Evolutionary conservation across 2,888 invertebrate genomes (phyloP).

Genomic region (Tenthredo distinguenda): DNA sequence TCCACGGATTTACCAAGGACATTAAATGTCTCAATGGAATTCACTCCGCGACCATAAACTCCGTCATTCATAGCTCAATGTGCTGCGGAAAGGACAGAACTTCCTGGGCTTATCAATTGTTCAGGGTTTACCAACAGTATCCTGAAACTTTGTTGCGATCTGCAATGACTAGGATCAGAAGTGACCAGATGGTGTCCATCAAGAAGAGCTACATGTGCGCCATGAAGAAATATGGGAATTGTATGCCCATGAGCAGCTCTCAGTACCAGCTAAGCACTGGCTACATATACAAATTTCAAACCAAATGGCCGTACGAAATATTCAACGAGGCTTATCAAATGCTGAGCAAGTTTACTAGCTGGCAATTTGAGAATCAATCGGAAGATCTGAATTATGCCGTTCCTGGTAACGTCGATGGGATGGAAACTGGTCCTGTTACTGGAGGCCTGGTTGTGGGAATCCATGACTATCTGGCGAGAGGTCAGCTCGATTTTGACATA

Average conservation of each 20-base stretch:
- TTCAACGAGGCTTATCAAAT: constrained; percentile 75
- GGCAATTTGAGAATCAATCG: constrained; percentile 60
- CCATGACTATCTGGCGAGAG: constrained; percentile 76
- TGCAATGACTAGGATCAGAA: constrained; percentile 82
- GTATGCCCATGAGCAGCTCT: constrained; percentile 78
- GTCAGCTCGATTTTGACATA: constrained; percentile 76
- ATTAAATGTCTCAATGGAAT: constrained; percentile 79
- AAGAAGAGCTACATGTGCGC: constrained; percentile 77
- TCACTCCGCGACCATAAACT: constrained; percentile 80
- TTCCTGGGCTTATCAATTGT: constrained; percentile 84
- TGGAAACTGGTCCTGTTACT: constrained; percentile 76
- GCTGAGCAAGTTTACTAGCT: constrained; percentile 64
- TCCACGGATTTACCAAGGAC: constrained; percentile 73
- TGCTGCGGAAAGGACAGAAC: constrained; percentile 82
- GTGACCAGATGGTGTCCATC: constrained; percentile 82
- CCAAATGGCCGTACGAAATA: constrained; percentile 78
- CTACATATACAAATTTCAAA: constrained; percentile 78
- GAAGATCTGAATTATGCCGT: constrained; percentile 56
- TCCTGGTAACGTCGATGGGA: constrained; percentile 61
- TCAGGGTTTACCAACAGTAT: constrained; percentile 85
- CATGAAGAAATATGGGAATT: constrained; percentile 76
- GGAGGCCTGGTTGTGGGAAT: constrained; percentile 79
- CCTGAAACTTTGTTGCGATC: constrained; percentile 83
- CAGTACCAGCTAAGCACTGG: constrained; percentile 78
- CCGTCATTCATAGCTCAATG: constrained; percentile 84